These are phyloP conservation scores for Rachycentron canadum DNA, from an alignment of 2,797 vertebrate genomes.

Conservation along the genomic window DNA sequence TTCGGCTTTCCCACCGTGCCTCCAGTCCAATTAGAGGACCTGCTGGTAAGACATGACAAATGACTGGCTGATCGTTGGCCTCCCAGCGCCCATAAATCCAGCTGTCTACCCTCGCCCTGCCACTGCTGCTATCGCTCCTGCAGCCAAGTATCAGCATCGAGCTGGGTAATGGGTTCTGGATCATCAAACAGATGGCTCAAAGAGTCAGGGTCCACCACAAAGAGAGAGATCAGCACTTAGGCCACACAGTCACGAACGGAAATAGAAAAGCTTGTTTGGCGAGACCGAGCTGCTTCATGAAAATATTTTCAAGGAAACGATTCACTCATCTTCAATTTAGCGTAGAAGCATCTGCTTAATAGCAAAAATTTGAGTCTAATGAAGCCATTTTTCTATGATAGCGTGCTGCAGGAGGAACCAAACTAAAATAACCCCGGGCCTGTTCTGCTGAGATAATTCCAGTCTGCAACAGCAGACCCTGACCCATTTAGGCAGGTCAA, in stretches of 20 bases:
- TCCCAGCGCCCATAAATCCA: conserved; percentile 64
- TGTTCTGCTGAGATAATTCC: conserved; percentile 28
- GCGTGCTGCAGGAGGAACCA: not conserved
- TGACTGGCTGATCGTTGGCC: conserved; percentile 52
- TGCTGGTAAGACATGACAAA: conserved; percentile 70
- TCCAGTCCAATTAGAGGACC: conserved; percentile 58
- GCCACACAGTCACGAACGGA: not conserved
- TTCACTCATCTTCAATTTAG: not conserved
- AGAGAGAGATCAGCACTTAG: conserved; percentile 20
- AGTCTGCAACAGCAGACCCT: conserved; percentile 15
- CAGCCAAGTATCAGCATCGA: conserved; percentile 52
- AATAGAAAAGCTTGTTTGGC: conserved; percentile 19
- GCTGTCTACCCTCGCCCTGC: conserved; percentile 47
- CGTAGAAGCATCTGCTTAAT: not conserved
- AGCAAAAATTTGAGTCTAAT: not conserved
- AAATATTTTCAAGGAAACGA: conserved; percentile 22
- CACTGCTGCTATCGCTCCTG: conserved; percentile 36
- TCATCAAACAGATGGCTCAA: conserved; percentile 53
- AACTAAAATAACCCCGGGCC: conserved; percentile 14
- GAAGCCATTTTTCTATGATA: not conserved
- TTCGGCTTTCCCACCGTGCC: conserved; percentile 30
- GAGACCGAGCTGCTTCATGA: not conserved
- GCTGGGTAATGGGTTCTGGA: conserved; percentile 52
- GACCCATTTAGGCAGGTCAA: conserved; percentile 52
- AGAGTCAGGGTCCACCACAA: conserved; percentile 29